Evolutionary conservation across 2,113 vertebrate species (phyloP).

Genomic region (Cyprinodon tularosa): DNA sequence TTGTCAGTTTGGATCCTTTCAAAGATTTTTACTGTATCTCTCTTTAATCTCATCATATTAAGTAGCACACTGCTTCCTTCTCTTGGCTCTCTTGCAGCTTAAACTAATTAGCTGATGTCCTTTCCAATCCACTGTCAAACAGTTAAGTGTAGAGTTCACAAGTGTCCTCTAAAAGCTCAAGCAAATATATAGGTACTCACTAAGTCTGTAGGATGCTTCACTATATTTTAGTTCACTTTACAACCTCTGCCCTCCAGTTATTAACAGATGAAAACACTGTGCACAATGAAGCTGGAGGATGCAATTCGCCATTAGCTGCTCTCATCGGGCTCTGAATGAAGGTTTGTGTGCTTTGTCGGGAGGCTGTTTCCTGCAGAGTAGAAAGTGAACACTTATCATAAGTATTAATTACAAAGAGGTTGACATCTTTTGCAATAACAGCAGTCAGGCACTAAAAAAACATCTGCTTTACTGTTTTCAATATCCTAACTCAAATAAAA

Average conservation of each 20-base stretch:
- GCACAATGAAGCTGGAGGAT: not conserved
- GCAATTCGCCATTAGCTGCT: not conserved
- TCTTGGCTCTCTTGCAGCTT: constrained; percentile 4
- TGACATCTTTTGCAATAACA: not conserved
- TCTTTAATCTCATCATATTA: constrained; percentile 9
- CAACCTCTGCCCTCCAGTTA: not conserved
- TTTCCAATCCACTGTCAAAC: not conserved
- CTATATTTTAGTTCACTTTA: not conserved
- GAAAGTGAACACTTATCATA: not conserved
- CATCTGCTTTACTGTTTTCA: not conserved
- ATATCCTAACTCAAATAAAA: too few species aligned
- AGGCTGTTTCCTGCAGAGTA: not conserved
- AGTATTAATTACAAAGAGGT: not conserved
- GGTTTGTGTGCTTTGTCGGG: not conserved
- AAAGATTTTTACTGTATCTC: constrained; percentile 6
- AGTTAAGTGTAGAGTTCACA: not conserved
- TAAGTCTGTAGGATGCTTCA: not conserved
- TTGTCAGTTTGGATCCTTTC: not conserved
- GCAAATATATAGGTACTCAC: not conserved
- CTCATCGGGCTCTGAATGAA: not conserved
- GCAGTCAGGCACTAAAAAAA: not conserved
- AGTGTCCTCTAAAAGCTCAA: not conserved
- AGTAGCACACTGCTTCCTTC: not conserved
- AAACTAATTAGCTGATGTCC: not conserved
- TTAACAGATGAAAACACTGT: not conserved